Conservation (phyloP, 2,888 invertebrate species). For the Melanostoma scalare region DNA sequence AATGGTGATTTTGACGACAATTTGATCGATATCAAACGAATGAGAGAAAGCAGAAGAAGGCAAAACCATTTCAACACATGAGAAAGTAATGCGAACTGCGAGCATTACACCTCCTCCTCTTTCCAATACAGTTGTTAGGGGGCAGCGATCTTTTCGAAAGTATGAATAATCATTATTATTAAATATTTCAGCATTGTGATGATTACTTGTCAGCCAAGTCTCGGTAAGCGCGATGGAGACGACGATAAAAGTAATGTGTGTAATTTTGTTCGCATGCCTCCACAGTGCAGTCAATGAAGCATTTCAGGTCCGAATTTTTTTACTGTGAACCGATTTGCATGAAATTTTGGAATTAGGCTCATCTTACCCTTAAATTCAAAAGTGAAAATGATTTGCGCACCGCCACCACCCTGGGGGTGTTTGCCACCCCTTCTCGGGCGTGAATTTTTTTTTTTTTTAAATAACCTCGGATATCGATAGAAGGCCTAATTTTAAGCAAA, state of each 20-base stretch:
- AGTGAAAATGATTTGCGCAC: too few species aligned
- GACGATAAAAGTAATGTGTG: neutral
- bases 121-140: neutral
- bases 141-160: slow-evolving; percentile 6
- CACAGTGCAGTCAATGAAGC: too few species aligned
- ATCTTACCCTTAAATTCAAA: too few species aligned
- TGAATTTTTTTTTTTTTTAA: too few species aligned
- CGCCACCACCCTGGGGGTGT: too few species aligned
- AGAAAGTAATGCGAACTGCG: neutral
- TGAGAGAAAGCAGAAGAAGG: slow-evolving; percentile 2
- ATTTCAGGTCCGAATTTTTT: too few species aligned
- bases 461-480: too few species aligned
- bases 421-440: too few species aligned
- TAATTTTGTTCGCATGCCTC: neutral
- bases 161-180: neutral
- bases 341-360: too few species aligned
- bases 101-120: slow-evolving; percentile 2
- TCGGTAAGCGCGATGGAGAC: neutral
- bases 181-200: neutral
- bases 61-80: neutral
- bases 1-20: neutral
- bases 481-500: too few species aligned
- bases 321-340: too few species aligned
- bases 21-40: neutral
- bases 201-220: slow-evolving; percentile 5